Conservation (phyloP, 2,888 invertebrate genomes). For the Dolichomitus sp. region DNA sequence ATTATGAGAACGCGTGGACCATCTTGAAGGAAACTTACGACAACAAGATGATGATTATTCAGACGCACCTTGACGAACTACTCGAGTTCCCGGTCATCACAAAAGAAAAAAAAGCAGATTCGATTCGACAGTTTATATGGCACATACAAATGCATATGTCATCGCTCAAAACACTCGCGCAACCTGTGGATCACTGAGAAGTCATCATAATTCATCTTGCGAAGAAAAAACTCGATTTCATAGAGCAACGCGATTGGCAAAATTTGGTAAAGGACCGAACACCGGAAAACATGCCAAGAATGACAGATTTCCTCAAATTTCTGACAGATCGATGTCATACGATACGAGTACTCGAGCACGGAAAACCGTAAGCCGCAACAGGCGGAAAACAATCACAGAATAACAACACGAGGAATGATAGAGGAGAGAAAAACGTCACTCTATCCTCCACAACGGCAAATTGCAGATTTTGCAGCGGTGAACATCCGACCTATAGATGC, state of each 20-base stretch:
- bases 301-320: conserved; percentile 51
- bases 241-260: conserved; percentile 54
- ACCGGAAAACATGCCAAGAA: conserved; percentile 34
- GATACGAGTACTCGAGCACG: conserved; percentile 35
- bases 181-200: conserved; percentile 50
- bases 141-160: conserved; percentile 49
- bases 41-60: conserved; percentile 46
- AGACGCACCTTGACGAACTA: conserved; percentile 52
- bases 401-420: background rate
- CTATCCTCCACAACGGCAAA: background rate
- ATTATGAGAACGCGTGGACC: conserved; percentile 53
- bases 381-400: background rate
- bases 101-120: conserved; percentile 56
- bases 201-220: conserved; percentile 46
- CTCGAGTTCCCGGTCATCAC: conserved; percentile 49
- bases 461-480: conserved; percentile 38
- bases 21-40: conserved; percentile 65
- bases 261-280: conserved; percentile 40
- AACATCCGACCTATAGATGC: conserved; percentile 47
- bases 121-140: conserved; percentile 56
- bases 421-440: conserved; percentile 8
- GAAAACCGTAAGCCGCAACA: conserved; percentile 15
- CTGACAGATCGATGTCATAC: conserved; percentile 43
- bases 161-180: conserved; percentile 37
- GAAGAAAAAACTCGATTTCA: conserved; percentile 47